These are phyloP conservation scores for Eurystomus glaucurus DNA, from an alignment of 2,797 vertebrate species.

Conservation along the genomic window DNA sequence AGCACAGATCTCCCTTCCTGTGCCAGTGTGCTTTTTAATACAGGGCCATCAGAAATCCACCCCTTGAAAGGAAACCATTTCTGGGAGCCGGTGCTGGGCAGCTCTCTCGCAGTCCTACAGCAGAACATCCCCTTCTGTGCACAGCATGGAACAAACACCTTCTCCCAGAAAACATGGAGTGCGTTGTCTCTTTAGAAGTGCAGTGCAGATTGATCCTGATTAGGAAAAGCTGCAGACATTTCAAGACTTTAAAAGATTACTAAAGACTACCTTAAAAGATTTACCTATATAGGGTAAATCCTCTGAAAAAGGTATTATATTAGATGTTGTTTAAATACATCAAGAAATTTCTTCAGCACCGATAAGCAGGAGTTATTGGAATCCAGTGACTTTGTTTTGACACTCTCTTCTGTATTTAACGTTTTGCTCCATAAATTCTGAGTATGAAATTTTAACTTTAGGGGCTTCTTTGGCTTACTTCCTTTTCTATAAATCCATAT, in stretches of 20 bases:
- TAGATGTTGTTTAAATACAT: background rate
- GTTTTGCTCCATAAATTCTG: background rate
- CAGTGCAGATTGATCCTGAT: background rate
- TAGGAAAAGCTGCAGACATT: background rate
- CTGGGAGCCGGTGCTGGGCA: fast-evolving
- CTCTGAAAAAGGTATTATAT: background rate
- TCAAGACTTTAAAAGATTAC: background rate
- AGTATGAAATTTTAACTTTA: background rate
- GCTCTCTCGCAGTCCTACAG: background rate
- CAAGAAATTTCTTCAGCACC: background rate
- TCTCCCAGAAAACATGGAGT: fast-evolving
- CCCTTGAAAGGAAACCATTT: background rate
- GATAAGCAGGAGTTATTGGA: background rate
- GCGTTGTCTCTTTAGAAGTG: background rate
- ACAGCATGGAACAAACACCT: background rate
- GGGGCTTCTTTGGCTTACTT: background rate
- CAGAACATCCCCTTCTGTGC: fast-evolving
- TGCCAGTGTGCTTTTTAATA: fast-evolving
- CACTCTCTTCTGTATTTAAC: background rate
- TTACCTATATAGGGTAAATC: background rate
- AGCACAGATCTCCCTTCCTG: background rate
- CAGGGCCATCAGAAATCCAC: background rate
- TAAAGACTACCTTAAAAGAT: background rate
- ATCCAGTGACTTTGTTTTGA: background rate
- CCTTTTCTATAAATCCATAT: background rate